These are phyloP conservation scores for Agrotis clavis DNA, from an alignment of 2,888 invertebrate genomes.

Conservation along the genomic window DNA sequence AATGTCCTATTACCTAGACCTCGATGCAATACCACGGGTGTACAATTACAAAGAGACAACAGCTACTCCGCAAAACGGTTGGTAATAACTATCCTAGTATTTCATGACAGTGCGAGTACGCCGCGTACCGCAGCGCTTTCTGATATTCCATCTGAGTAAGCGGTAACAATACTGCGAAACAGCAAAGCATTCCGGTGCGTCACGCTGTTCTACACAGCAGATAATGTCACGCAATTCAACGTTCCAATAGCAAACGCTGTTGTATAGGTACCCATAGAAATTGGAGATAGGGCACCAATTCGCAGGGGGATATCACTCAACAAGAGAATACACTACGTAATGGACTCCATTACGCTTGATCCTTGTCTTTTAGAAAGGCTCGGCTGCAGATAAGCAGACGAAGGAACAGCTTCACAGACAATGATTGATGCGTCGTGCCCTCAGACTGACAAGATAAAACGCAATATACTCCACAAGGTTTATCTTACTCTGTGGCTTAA, in stretches of 20 bases:
- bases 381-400: slow-evolving; percentile 77
- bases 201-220: slow-evolving; percentile 67
- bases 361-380: slow-evolving; percentile 77
- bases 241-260: slow-evolving; percentile 39
- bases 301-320: slow-evolving; percentile 48
- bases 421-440: slow-evolving; percentile 83
- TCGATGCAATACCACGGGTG: slow-evolving; percentile 73
- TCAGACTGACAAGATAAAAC: slow-evolving; percentile 73
- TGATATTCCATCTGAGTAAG: slow-evolving; percentile 71
- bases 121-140: slow-evolving; percentile 68
- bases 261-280: slow-evolving; percentile 19
- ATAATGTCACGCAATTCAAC: slow-evolving; percentile 67
- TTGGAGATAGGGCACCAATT: slow-evolving; percentile 37
- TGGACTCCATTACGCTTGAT: slow-evolving; percentile 78
- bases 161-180: slow-evolving; percentile 69
- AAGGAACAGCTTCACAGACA: slow-evolving; percentile 77
- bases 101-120: slow-evolving; percentile 63
- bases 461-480: slow-evolving; percentile 70
- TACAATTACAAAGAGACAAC: slow-evolving; percentile 79
- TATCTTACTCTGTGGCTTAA: slow-evolving; percentile 69
- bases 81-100: slow-evolving; percentile 73
- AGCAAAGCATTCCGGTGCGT: slow-evolving; percentile 68
- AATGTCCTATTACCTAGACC: slow-evolving; percentile 77
- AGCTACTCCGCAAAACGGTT: slow-evolving; percentile 73
- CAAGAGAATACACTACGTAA: slow-evolving; percentile 70